Base-by-base conservation (phyloP, 2,888 invertebrate species). In the Perithous albicinctus region DNA sequence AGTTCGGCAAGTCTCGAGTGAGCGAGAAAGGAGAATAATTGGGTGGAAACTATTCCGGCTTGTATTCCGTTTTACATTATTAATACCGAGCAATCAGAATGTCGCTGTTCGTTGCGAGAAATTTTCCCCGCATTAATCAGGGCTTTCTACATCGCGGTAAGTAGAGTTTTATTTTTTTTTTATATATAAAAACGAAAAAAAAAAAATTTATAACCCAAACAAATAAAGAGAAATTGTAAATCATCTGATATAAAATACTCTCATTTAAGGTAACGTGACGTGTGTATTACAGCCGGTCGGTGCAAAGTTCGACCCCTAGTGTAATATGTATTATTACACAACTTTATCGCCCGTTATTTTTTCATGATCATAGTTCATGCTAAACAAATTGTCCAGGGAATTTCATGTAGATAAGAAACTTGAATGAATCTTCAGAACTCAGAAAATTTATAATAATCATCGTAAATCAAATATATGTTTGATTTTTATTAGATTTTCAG, bases 31-130 rank as follows among this genome's bases (percentile, higher is more conserved):
- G 51, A 10, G 29, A 74, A 38, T 74, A 38, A 38, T 63, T 18
- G 48, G 38, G 41, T 41, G 38, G n/a, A 56, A n/a, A 56, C 54
- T 23, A 23, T 23, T 20, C 59, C 18, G 59, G 6, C 1, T 35
- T 35, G 8, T 59, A 35, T 59, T 32, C 8, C 32, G 6, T 29
- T 4, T 56, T 56, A 59, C 32, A 32, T 35, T 59, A 67, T 51
- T 59, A 26, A 73, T 69, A 48, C 32, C n/a, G n/a, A 43, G 10
- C 3, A 23, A 56, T 64, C 61, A 51, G 77, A 74, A 90, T 89
- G 89, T 86, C 88, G 20, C 84, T 87, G 72, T 84, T 89, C 61
- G 78, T 88, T 32, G 84, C 85, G 6, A 87, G 86, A 82, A 88
- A 87, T 85, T 80, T 88, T 29, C 86, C 87, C n/a, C 87, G 88